Base-by-base conservation (phyloP, 2,888 invertebrate species). In the Liodrosophila aerea region DNA sequence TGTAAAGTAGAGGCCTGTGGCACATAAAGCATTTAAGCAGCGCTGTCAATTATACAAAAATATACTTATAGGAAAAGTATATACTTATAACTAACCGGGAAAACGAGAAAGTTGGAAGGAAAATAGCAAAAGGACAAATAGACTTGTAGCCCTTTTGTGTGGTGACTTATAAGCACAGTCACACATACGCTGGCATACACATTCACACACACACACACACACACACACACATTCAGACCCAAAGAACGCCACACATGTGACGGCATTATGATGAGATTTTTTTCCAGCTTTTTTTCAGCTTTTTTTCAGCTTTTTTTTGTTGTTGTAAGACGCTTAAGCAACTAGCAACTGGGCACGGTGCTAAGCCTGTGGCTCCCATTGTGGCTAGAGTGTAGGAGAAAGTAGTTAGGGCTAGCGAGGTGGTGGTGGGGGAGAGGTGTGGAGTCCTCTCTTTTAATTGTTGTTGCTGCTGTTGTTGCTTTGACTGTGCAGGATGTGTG, bases 41-140 rank as follows among this genome's bases (percentile, higher is more conserved):
- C 44, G 46, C 61, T 74, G 72, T 78, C 85, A 78, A 78, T 78
- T 78, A 78, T 83, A 63, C 67, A 62, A 63, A 82, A 80, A 75
- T 74, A 74, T 71, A 70, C 64, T 70, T 64, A 64, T 66, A 64
- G 50, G 27, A 27, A 50, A 41, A 56, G 31, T 18, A 49, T 33
- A 33, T 33, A 73, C 49, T 44, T 49, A 52, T 49, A 69, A 59
- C 50, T 59, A 59, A 74, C 45, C 47, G 34, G 39, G 45, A 45
- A 58, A 36, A 8, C 4, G 16, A 16, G n/a, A 11, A 34, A 61
- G 22, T 3, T 11, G 12, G 3, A 3, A 47, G 7, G 13, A 83
- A 64, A 58, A 61, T 60, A 56, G 37, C 57, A 16, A 16, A 53
- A 63, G 63, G 30, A 58, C 40, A 65, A 85, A 82, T 67, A 74